A percentile compares a stretch with the other conserved stretches of the same genome.
Conservation (phyloP, 2,797 vertebrate genomes). For the Aythya fuligula region DNA sequence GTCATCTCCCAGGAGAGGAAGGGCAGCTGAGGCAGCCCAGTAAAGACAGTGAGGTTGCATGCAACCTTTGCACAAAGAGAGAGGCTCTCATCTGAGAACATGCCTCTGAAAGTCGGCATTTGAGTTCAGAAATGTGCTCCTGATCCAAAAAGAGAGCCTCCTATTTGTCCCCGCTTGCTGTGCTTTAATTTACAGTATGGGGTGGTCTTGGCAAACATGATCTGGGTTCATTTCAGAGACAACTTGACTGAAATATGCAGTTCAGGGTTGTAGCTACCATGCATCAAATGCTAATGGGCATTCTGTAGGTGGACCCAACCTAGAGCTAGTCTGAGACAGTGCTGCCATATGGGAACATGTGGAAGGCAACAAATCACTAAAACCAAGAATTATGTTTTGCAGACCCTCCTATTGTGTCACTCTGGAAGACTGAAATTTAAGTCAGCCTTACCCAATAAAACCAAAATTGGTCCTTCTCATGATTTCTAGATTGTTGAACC, state of each 20-base stretch:
- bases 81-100: not conserved
- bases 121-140: not conserved
- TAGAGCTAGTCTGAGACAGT: not conserved
- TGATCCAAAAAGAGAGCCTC: not conserved
- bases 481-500: not conserved
- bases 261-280: not conserved
- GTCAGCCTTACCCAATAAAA: not conserved
- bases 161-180: not conserved
- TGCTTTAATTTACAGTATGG: not conserved
- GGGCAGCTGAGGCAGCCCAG: not conserved
- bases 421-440: not conserved
- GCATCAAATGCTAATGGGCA: not conserved
- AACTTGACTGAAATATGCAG: not conserved
- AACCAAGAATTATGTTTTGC: not conserved
- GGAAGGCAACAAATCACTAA: not conserved
- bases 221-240: not conserved
- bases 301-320: not conserved
- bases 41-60: not conserved
- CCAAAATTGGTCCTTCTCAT: not conserved
- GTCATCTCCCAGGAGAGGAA: not conserved
- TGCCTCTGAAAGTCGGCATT: not conserved
- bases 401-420: not conserved
- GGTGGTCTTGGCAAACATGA: not conserved
- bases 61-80: accelerated
- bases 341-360: accelerated